Conservation (phyloP, 1,140 invertebrate species). For the Euglossa dilemma region DNA sequence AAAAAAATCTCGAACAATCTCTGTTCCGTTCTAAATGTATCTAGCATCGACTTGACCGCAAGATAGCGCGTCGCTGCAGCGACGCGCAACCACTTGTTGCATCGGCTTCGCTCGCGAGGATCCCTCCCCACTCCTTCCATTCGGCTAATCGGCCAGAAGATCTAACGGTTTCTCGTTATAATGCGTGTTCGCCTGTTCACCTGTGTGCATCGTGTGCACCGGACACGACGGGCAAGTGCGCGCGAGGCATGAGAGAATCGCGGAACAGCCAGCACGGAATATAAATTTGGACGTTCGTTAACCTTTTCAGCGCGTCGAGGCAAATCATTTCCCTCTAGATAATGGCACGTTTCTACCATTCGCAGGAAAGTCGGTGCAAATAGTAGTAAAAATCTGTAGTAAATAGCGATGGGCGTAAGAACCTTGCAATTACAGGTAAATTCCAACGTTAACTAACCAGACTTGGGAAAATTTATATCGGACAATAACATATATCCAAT, state of each 20-base stretch:
- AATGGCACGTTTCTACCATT: neutral
- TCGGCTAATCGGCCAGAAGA: slow-evolving; percentile 49
- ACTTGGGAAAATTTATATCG: too few species aligned
- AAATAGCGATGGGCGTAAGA: neutral
- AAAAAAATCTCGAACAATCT: slow-evolving; percentile 52
- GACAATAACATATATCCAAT: too few species aligned
- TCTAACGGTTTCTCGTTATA: slow-evolving; percentile 54
- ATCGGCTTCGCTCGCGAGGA: slow-evolving; percentile 31
- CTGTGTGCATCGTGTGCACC: neutral
- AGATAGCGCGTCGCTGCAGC: slow-evolving; percentile 34
- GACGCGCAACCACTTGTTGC: slow-evolving; percentile 43
- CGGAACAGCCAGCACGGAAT: slow-evolving; percentile 2
- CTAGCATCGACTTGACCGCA: slow-evolving; percentile 29
- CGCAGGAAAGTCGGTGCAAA: neutral
- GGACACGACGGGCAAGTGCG: neutral
- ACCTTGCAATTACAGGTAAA: too few species aligned
- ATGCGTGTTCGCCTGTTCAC: neutral
- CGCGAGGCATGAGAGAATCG: slow-evolving; percentile 4
- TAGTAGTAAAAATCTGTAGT: neutral
- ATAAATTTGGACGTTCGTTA: slow-evolving; percentile 36
- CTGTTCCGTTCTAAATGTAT: slow-evolving; percentile 67
- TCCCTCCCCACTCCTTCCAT: slow-evolving; percentile 55
- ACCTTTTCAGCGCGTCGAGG: neutral
- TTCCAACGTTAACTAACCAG: too few species aligned
- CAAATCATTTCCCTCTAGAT: slow-evolving; percentile 16